Percentiles rank a stretch among this genome's conserved stretches.
These are phyloP conservation scores for Drosophila tanythrix DNA, from an alignment of 2,888 invertebrate species.

Conservation along the genomic window DNA sequence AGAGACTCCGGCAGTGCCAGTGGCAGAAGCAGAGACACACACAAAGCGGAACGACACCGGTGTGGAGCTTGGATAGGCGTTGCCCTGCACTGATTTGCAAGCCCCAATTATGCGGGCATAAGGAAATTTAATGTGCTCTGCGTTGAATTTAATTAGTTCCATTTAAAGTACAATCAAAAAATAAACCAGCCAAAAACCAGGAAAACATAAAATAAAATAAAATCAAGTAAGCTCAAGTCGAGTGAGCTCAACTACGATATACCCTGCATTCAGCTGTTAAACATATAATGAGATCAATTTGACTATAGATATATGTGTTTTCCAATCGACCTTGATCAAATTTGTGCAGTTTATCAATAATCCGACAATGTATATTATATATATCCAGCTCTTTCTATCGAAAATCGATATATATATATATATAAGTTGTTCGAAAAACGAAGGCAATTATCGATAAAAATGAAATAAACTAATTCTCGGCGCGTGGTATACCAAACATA, in stretches of 20 bases:
- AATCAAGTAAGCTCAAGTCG: background rate
- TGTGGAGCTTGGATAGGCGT: slow-evolving; percentile 49
- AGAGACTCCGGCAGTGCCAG: background rate
- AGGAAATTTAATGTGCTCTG: slow-evolving; percentile 67
- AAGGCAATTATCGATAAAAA: background rate
- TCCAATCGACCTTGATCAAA: background rate
- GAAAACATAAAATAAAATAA: slow-evolving; percentile 18
- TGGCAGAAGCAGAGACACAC: background rate
- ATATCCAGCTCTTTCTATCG: background rate
- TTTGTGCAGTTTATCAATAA: no score
- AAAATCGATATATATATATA: background rate
- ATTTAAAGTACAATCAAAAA: slow-evolving; percentile 61
- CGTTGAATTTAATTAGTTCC: slow-evolving; percentile 75
- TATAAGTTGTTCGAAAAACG: background rate
- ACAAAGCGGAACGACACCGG: slow-evolving; percentile 14
- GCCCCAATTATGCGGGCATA: slow-evolving; percentile 62
- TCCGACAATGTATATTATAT: background rate
- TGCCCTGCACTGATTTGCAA: slow-evolving; percentile 38
- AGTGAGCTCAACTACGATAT: background rate
- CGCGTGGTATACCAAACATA: background rate
- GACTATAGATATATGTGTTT: background rate
- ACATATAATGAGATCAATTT: background rate
- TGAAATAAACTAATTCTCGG: no score
- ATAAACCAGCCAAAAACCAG: slow-evolving; percentile 32
- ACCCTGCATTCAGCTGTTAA: background rate